phyloP scores from a whole-genome alignment of 2,797 vertebrate genomes.

The Lacerta viridis region DNA sequence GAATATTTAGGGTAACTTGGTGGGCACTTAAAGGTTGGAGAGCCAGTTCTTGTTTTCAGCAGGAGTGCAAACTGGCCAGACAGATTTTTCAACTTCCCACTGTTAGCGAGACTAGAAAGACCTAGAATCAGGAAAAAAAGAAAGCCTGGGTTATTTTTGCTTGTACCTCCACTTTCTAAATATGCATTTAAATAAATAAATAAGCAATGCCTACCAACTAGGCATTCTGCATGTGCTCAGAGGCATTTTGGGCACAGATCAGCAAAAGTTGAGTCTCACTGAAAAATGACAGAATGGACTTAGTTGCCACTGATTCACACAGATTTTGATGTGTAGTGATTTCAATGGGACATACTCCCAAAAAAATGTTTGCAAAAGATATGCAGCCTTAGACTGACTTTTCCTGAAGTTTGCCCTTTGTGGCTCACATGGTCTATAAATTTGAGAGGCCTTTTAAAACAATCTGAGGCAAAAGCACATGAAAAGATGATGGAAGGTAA shows the following conservation, averaged over 20 bases:
- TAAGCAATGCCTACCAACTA: neutral
- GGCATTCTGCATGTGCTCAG: neutral
- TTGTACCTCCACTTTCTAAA: neutral
- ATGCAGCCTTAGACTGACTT: neutral
- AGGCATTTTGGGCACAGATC: neutral
- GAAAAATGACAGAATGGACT: neutral
- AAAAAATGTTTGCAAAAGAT: neutral
- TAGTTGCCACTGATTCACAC: neutral
- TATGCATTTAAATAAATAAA: neutral
- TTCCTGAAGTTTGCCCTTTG: too few species aligned
- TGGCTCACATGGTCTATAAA: too few species aligned
- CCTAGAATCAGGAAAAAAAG: neutral
- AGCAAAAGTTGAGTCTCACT: neutral
- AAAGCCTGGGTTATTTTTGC: neutral
- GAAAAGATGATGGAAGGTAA: conserved; percentile 21
- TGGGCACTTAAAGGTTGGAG: conserved; percentile 31
- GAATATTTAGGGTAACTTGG: conserved; percentile 28
- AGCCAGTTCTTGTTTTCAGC: neutral
- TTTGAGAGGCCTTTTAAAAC: neutral
- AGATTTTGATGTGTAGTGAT: neutral
- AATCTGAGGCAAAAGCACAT: neutral
- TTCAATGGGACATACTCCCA: neutral
- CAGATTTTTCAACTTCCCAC: neutral
- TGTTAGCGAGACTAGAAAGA: neutral
- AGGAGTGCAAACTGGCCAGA: neutral